A percentile compares a stretch with the other conserved stretches of the same genome.
Conservation (phyloP, 2,797 vertebrate species). For the Malacoctenus gilli region DNA sequence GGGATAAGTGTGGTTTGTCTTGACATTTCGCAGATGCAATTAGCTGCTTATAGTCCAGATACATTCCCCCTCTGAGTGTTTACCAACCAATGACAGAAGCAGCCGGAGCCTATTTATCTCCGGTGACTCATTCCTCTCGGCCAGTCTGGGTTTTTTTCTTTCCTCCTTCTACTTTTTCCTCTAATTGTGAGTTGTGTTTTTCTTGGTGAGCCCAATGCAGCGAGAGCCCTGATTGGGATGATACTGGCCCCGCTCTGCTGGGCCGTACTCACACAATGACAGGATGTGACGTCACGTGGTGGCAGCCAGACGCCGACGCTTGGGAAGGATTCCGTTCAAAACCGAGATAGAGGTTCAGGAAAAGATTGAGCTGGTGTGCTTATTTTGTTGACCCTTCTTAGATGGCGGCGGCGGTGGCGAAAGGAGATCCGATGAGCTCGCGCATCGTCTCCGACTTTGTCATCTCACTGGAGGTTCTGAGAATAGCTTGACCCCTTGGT, state of each 20-base stretch:
- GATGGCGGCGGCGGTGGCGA: too few species aligned
- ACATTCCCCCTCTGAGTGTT: conserved; percentile 20
- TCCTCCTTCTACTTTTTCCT: conserved; percentile 56
- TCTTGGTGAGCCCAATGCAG: conserved; percentile 36
- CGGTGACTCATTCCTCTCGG: conserved; percentile 42
- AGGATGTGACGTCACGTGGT: conserved; percentile 67
- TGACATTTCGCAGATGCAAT: conserved; percentile 11
- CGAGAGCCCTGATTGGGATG: conserved; percentile 52
- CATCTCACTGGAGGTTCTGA: conserved; percentile 53
- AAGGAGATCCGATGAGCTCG: conserved; percentile 28
- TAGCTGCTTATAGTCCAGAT: conserved; percentile 18
- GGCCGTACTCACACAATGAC: conserved; percentile 61
- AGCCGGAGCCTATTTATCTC: conserved; percentile 33
- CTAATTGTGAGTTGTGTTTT: conserved; percentile 60
- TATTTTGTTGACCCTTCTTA: conserved; percentile 22
- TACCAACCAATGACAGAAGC: conserved; percentile 26
- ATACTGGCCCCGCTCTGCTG: conserved; percentile 39
- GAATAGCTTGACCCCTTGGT: conserved; percentile 61
- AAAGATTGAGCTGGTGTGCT: too few species aligned
- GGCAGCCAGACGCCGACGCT: conserved; percentile 27
- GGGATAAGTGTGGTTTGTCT: conserved; percentile 16
- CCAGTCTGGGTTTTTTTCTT: conserved; percentile 31
- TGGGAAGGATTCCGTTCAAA: too few species aligned
- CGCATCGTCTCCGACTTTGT: conserved; percentile 15
- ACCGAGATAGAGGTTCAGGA: too few species aligned